Evolutionary conservation across 2,888 invertebrate species (phyloP).

Genomic region (Archaeoteleia sp.): DNA sequence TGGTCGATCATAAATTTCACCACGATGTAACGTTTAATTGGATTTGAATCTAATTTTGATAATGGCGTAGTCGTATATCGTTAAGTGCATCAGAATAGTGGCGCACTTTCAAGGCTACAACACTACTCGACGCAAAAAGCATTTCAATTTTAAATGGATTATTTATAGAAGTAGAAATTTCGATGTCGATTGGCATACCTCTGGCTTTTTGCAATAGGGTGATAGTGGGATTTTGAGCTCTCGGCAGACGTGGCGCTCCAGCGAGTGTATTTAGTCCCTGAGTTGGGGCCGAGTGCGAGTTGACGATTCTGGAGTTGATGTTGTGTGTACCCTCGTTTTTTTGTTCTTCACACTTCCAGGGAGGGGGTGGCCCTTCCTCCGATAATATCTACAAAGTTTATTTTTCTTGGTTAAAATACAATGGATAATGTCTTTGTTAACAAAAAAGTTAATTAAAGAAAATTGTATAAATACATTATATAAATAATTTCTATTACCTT

Average conservation of each 20-base stretch:
- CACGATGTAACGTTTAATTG: constrained; percentile 33
- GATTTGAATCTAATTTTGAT: constrained; percentile 41
- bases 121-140: constrained; percentile 16
- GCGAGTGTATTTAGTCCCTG: constrained; percentile 77
- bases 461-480: constrained; percentile 2
- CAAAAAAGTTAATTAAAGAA: constrained; percentile 14
- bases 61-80: constrained; percentile 32
- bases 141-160: constrained; percentile 21
- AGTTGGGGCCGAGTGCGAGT: constrained; percentile 80
- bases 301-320: constrained; percentile 69
- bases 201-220: constrained; percentile 91
- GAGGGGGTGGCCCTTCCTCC: constrained; percentile 56
- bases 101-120: constrained; percentile 29
- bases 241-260: constrained; percentile 78
- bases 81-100: constrained; percentile 37
- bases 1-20: constrained; percentile 29
- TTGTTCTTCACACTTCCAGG: constrained; percentile 62
- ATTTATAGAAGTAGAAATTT: constrained; percentile 1
- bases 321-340: constrained; percentile 61
- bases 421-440: constrained; percentile 21
- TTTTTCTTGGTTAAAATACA: constrained; percentile 28
- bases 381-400: constrained; percentile 50
- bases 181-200: constrained; percentile 78
- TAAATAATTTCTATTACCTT: constrained; percentile 61
- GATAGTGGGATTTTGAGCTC: constrained; percentile 90